A percentile compares a stretch with the other conserved stretches of the same genome.
Evolutionary conservation across 2,113 vertebrate species (phyloP).

Genomic region (Lates calcarifer): DNA sequence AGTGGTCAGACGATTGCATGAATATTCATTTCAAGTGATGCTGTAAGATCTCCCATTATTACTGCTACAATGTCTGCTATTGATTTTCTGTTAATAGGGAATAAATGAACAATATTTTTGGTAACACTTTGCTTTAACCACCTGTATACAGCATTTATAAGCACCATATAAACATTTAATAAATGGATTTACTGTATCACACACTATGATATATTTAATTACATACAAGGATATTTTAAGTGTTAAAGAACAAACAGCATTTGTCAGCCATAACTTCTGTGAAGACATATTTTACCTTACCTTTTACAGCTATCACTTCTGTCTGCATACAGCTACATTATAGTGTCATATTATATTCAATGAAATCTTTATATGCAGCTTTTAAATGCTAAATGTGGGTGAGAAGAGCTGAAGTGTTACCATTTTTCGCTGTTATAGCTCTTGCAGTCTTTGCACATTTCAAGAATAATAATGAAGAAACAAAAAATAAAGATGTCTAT

Average conservation of each 20-base stretch:
- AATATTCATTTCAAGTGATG: conserved; percentile 53
- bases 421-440: conserved; percentile 28
- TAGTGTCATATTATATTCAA: not conserved
- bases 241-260: not conserved
- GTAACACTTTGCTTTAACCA: conserved; percentile 29
- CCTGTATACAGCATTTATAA: conserved; percentile 5
- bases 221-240: not conserved
- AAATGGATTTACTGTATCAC: conserved; percentile 1
- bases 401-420: conserved; percentile 34
- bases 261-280: not conserved
- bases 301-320: not conserved
- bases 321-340: not conserved
- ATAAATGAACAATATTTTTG: conserved; percentile 38
- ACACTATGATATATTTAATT: not conserved
- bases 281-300: not conserved
- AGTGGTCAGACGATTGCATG: conserved; percentile 50
- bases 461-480: conserved; percentile 57
- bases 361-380: not conserved
- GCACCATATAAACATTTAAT: conserved; percentile 15
- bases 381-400: not conserved
- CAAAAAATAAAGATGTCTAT: conserved; percentile 66
- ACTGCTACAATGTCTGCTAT: conserved; percentile 6
- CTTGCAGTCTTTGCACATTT: conserved; percentile 76
- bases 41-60: conserved; percentile 26
- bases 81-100: conserved; percentile 28